These are phyloP conservation scores for Malaclemys terrapin DNA, from an alignment of 2,113 vertebrate species.

Conservation along the genomic window DNA sequence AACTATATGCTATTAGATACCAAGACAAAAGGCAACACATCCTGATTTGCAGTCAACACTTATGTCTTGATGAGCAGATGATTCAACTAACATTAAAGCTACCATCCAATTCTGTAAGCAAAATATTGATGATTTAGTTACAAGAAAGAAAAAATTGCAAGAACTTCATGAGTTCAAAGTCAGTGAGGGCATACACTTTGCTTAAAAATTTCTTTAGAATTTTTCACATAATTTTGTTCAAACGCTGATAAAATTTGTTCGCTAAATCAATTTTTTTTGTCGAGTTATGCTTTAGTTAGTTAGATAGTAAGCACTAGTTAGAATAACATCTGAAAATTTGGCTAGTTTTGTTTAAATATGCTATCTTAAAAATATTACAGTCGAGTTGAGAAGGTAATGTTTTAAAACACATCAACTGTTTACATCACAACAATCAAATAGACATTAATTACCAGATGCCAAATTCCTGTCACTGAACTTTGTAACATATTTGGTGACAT, in stretches of 20 bases:
- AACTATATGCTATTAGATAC: background rate
- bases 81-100: background rate
- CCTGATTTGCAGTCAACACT: background rate
- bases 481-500: background rate
- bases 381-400: background rate
- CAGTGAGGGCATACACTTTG: background rate
- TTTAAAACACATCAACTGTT: background rate
- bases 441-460: background rate
- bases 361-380: background rate
- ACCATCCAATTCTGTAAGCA: background rate
- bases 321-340: background rate
- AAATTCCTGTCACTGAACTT: background rate
- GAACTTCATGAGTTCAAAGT: background rate
- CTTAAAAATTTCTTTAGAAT: background rate
- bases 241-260: background rate
- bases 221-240: background rate
- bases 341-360: background rate
- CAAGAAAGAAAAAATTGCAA: background rate
- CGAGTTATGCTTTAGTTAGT: background rate
- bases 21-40: background rate
- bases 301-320: background rate
- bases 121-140: background rate
- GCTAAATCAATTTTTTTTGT: background rate
- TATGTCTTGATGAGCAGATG: background rate
- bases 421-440: background rate